Evolutionary conservation across 37 sponge, comb jelly and placozoan species (phyloP), one percentile per base, ranked within the genome.

Genomic region (Halichondria panicea): DNA sequence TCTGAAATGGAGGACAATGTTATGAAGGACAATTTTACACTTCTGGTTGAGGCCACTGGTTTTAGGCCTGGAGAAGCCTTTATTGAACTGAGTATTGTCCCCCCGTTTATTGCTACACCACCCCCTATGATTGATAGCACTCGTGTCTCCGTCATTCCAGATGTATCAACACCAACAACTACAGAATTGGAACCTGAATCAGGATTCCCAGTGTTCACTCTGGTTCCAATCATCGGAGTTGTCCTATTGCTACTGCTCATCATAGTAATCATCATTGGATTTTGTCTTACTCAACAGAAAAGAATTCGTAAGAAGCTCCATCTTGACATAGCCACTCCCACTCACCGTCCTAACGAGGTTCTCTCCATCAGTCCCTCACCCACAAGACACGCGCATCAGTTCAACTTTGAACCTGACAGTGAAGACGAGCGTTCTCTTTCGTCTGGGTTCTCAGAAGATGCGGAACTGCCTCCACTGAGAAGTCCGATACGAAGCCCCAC

Each of bases 161-260:
- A n/a, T n/a, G n/a, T n/a, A n/a, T n/a, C n/a, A n/a, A n/a, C n/a
- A n/a, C n/a, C 45, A 13, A 41, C 50, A 1, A 13, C 6, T 34
- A 81, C 53, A 0, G 31, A 60, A 5, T 8, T 4, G 33, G 43
- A n/a, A n/a, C n/a, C 11, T 8, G 63, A 62, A 43, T 39, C 53
- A 0, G 46, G 53, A 3, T 84, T 84, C 55, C 77, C 85, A 12
- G 7, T 71, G 62, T 76, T 71, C 43, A 55, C 78, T 48, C 64
- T 84, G 43, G 72, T 84, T 0, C 85, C 85, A n/a, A 77, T 84
- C 32, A n/a, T 76, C 25, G 85, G 85, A 1, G 42, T 77, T 8
- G 30, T 77, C 24, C 13, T 71, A 41, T 27, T 84, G 50, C 32
- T 84, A n/a, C 3, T 77, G 4, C 18, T 84, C 0, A 46, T 84